A percentile compares a stretch with the other conserved stretches of the same genome.
Conservation (phyloP, 1,140 invertebrate genomes). For the Stenopsyche tienmushanensis region DNA sequence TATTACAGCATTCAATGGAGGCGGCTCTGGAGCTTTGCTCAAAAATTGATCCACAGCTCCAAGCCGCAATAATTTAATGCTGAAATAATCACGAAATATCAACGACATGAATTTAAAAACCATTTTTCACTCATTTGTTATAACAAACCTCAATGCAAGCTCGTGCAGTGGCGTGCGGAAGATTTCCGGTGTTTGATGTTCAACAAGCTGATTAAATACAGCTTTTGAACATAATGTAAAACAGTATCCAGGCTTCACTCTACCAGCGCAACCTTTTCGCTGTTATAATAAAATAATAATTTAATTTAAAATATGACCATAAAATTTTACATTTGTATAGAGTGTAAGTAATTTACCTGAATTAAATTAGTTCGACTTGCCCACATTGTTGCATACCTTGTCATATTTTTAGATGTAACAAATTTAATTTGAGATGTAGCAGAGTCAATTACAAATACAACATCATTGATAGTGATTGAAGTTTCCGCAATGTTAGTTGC, state of each 20-base stretch:
- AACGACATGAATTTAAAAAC: not conserved
- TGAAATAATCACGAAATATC: too few relatives aligned
- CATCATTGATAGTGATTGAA: slow-evolving; percentile 95
- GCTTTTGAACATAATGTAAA: slow-evolving; percentile 84
- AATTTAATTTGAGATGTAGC: slow-evolving; percentile 95
- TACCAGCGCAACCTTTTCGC: slow-evolving; percentile 85
- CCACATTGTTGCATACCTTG: slow-evolving; percentile 92
- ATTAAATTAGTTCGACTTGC: slow-evolving; percentile 88
- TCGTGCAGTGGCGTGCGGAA: slow-evolving; percentile 94
- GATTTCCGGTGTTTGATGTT: slow-evolving; percentile 93
- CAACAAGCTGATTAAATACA: slow-evolving; percentile 74
- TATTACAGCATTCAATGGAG: slow-evolving; percentile 91
- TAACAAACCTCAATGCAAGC: slow-evolving; percentile 78
- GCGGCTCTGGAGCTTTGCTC: slow-evolving; percentile 90
- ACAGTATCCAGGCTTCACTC: slow-evolving; percentile 83
- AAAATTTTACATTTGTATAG: not conserved
- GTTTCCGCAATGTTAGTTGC: slow-evolving; percentile 93
- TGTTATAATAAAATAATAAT: slow-evolving; percentile 48
- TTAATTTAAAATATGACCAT: not conserved
- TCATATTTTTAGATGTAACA: slow-evolving; percentile 94
- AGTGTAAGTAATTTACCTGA: slow-evolving; percentile 60
- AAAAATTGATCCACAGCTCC: slow-evolving; percentile 91
- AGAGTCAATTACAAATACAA: slow-evolving; percentile 93
- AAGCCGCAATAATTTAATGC: slow-evolving; percentile 77
- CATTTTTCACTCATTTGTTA: slow-evolving; percentile 44